Evolutionary conservation across 2,797 vertebrate species (phyloP), one percentile per base, ranked within the genome.

Genomic region (Artibeus jamaicensis): DNA sequence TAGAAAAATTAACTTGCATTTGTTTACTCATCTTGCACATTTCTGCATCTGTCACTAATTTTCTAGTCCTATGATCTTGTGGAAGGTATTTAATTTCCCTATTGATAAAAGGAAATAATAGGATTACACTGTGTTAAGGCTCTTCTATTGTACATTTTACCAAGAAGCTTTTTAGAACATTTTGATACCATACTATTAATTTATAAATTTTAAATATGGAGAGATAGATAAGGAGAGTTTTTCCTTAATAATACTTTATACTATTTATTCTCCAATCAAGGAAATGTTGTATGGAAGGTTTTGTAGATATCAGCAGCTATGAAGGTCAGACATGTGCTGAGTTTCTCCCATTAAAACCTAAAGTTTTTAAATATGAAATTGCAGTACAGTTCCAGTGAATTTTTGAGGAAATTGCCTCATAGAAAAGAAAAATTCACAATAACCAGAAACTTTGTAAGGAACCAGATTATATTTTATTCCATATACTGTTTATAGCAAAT

Each of bases 391-490:
- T 82, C 32, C 12, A 82, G 42, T 89, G 77, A 92, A 87, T 46
- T 89, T 74, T 71, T 76, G 89, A 94, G 67, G 46, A 10, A 93
- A 71, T 37, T 76, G 11, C 34, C 29, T 93, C 32, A 39, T 19
- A 88, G 55, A 42, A 92, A 95, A 87, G 48, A 90, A 37, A 68
- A 68, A 85, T 86, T 92, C 73, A 94, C 8, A 53, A 48, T 48
- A 71, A 7, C 42, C 34, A 84, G 59, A 62, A 90, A 88, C 8
- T 83, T 94, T 88, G 71, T 86, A 95, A 55, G 42, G 16, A 79
- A 82, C 22, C 29, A 87, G 71, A 44, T 92, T 79, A 73, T 44
- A 87, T 55, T 59, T 87, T 21, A 81, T 10, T 77, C 10, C 26
- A 71, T 90, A 32, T 73, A 29, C 21, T 92, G 57, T 53, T 92